These are phyloP conservation scores for Halocynthia roretzi DNA, from an alignment of 23 tunicate species.

Conservation along the genomic window DNA sequence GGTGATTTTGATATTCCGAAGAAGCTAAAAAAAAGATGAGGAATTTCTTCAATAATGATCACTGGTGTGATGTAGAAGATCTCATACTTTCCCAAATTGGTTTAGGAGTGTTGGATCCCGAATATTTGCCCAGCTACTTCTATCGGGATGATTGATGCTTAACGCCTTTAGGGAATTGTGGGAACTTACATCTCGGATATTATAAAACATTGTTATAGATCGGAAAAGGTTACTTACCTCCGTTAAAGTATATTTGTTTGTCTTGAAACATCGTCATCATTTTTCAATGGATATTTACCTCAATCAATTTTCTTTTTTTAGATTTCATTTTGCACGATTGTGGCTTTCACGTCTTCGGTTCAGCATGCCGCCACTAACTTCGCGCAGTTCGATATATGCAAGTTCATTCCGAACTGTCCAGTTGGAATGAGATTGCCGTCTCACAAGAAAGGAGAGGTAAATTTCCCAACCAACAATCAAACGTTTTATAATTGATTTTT, in stretches of 20 bases:
- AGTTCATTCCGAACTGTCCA: constrained; percentile 14
- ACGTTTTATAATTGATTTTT: neutral
- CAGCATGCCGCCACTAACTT: constrained; percentile 32
- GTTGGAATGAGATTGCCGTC: constrained; percentile 15
- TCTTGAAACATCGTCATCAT: no score
- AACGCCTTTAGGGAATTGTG: constrained; percentile 41
- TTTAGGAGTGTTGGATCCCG: constrained; percentile 29
- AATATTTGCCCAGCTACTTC: constrained; percentile 40
- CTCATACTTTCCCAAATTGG: neutral
- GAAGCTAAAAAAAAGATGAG: constrained; percentile 38
- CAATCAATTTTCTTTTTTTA: neutral
- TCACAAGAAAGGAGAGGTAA: constrained; percentile 24
- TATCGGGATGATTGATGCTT: constrained; percentile 71
- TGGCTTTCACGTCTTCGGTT: constrained; percentile 15
- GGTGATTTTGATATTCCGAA: constrained; percentile 52
- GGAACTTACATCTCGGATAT: constrained; percentile 24
- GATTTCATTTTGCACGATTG: constrained; percentile 10
- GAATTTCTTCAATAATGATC: no score
- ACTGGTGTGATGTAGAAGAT: no score
- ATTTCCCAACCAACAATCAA: no score
- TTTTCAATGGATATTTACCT: no score
- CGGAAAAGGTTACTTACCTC: constrained; percentile 32
- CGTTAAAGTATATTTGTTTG: no score
- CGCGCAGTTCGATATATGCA: constrained; percentile 38
- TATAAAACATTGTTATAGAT: constrained; percentile 31